phyloP scores from a whole-genome alignment of 2,113 vertebrate genomes.

The Prinia subflava region DNA sequence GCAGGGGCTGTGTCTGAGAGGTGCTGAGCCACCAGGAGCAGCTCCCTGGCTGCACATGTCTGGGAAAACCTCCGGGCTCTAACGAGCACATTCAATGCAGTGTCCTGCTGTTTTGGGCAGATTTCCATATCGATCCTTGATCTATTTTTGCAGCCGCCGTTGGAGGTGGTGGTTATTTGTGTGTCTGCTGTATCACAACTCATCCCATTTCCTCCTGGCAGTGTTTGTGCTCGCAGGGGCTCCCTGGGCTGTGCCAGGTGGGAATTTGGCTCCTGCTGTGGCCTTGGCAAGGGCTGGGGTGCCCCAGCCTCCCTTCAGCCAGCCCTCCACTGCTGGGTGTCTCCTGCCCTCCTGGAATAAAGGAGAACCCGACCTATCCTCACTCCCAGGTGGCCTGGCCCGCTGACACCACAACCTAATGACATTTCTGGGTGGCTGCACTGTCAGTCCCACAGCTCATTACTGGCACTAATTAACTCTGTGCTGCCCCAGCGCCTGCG shows the following conservation, averaged over 20 bases:
- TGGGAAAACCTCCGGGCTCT: background rate
- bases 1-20: background rate
- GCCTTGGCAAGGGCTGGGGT: background rate
- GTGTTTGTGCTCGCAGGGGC: rapidly evolving
- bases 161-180: background rate
- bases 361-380: background rate
- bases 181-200: background rate
- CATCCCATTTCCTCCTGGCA: background rate
- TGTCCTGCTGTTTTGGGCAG: slow-evolving; percentile 32
- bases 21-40: background rate
- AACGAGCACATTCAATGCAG: background rate
- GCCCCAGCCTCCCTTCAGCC: background rate
- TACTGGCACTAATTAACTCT: background rate
- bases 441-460: background rate
- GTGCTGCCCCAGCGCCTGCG: background rate
- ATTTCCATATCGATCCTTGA: slow-evolving; percentile 19
- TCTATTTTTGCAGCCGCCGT: background rate
- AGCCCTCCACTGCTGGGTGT: rapidly evolving
- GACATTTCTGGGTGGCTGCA: background rate
- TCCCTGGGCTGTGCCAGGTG: background rate
- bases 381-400: rapidly evolving
- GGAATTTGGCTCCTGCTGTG: background rate
- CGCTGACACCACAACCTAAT: background rate
- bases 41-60: background rate
- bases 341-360: background rate